Base-by-base conservation (phyloP, 1,140 invertebrate genomes). In the Drosophila gunungcola region DNA sequence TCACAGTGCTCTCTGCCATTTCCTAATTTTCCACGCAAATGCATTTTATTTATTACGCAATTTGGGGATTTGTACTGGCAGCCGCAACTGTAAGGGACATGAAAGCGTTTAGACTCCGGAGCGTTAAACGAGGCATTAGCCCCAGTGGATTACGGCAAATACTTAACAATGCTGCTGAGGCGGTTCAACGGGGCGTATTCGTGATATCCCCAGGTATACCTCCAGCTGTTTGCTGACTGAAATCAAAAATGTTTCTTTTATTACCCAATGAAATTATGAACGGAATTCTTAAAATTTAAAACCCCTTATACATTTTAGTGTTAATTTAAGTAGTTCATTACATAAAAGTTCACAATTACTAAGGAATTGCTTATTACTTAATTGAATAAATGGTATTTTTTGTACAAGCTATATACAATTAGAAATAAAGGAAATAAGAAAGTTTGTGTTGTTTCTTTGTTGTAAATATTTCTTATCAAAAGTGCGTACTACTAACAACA, bases 1-100 rank as follows among this genome's bases (percentile, higher is more conserved):
- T 21, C 25, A 0, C 32, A 29, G 57, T 32, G 48, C 43, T 27
- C 32, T 74, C 54, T 67, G 74, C 62, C 48, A 54, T 60, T 76
- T 82, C 65, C 75, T 79, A 88, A 86, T 86, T 85, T 85, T 85
- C 82, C 82, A 80, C 67, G 43, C 82, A 85, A 68, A 70, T 86
- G 81, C 78, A 82, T 85, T 81, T 85, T 81, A 86, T 85, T 86
- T 85, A 85, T 86, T 84, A 86, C 58, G 69, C 77, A 65, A 72
- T 81, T 72, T 80, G 53, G 78, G 64, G 64, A 82, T 69, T 82
- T 83, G 78, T 49, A 42, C 68, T 58, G 25, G 43, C 46, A 52
- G 68, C 46, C 68, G 51, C 46, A 60, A 60, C 39, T 60, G 69
- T 51, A 58, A 60, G 16, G 53, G 69, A 73, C 69, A 73, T 73